Base-by-base conservation (phyloP, 92 coral and sea anemone genomes). In the Epizoanthus illoricatus region DNA sequence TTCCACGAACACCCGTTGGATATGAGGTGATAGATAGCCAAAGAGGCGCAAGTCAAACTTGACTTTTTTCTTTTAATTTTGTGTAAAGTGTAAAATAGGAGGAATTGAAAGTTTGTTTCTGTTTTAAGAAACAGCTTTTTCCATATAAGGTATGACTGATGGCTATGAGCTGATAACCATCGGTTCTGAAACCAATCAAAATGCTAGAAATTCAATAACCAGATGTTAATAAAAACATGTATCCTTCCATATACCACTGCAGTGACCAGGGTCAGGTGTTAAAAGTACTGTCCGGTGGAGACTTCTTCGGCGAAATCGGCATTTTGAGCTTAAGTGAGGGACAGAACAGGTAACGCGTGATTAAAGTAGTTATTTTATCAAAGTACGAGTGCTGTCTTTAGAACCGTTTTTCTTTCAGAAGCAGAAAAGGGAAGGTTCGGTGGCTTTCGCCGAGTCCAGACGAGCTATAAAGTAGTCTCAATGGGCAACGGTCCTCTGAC, bases 271-370 rank as follows among this genome's bases (percentile, higher is more conserved):
- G 98, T 16, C 97, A 91, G 55, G 91, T 95, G 2, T 81, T 95
- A 61, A 95, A 95, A 75, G 94, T 89, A 5, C 78, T 95, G 17
- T 90, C 92, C 3, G 94, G 96, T 0, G 98, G 98, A 71, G 98
- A 95, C 65, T 95, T 95, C 89, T 95, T 95, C 63, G 98, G 98
- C 21, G 98, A 95, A 85, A 93, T 95, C 33, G 98, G 98, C 20
- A 95, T 95, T 67, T 85, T 95, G 54, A 93, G 94, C 71, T 87
- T 95, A 57, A 95, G 98, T 76, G 98, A 95, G 65, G 98, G 98
- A 2, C 98, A 95, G 80, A 95, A 95, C 83, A 93, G 97, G 98
- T 93, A 80, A 84, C 80, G 0, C 16, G n/a, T 20, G 19, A 28
- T 17, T 5, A 69, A 69, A 28, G 36, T 28, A 28, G 33, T 28